A percentile compares a stretch with the other conserved stretches of the same genome.
These are phyloP conservation scores for Metallyticus violacea DNA, from an alignment of 2,888 invertebrate species.

Conservation along the genomic window DNA sequence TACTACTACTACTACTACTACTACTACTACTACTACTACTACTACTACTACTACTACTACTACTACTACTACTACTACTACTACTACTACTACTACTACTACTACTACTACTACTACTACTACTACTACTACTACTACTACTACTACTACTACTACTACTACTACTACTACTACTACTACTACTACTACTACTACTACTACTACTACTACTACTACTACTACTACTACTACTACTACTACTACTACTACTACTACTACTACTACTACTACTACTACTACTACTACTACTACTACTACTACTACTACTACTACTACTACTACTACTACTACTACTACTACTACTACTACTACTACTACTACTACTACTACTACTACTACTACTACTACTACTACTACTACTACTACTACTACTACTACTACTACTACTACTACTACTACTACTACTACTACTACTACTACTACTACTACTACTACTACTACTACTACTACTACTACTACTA, in stretches of 20 bases:
- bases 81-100: slow-evolving; percentile 31
- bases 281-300: slow-evolving; percentile 31
- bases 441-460: slow-evolving; percentile 30
- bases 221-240: slow-evolving; percentile 31
- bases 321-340: slow-evolving; percentile 31
- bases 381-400: slow-evolving; percentile 30
- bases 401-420: slow-evolving; percentile 30
- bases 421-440: slow-evolving; percentile 30
- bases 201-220: slow-evolving; percentile 31
- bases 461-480: slow-evolving; percentile 31
- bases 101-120: slow-evolving; percentile 30
- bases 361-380: slow-evolving; percentile 31
- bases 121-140: slow-evolving; percentile 31
- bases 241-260: slow-evolving; percentile 31
- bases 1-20: slow-evolving; percentile 31
- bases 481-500: slow-evolving; percentile 31
- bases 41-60: slow-evolving; percentile 31
- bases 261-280: slow-evolving; percentile 31
- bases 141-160: slow-evolving; percentile 31
- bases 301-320: slow-evolving; percentile 31
- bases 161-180: slow-evolving; percentile 30
- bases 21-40: slow-evolving; percentile 31
- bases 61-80: slow-evolving; percentile 31
- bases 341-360: slow-evolving; percentile 31
- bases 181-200: slow-evolving; percentile 31